These are phyloP conservation scores for Haplochromis vanheusdeni DNA, from an alignment of 2,113 vertebrate species.

Conservation along the genomic window DNA sequence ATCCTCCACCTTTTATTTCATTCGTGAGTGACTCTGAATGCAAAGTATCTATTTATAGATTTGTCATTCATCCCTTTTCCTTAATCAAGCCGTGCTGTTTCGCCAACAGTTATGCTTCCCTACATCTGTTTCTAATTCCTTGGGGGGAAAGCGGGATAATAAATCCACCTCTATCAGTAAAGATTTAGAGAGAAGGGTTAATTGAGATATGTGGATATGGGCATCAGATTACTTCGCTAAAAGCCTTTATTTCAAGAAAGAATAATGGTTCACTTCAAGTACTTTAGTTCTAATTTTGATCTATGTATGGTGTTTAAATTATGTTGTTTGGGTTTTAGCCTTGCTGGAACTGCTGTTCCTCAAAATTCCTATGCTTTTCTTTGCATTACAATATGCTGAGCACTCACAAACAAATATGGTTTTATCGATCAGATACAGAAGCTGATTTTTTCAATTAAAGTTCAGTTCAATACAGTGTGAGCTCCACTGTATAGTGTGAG, in stretches of 20 bases:
- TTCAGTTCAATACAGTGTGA: background rate
- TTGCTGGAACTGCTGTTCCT: background rate
- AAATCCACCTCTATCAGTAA: slow-evolving; percentile 49
- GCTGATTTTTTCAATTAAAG: background rate
- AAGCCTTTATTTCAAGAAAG: slow-evolving; percentile 21
- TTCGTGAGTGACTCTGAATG: slow-evolving; percentile 21
- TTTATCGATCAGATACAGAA: background rate
- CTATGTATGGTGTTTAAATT: background rate
- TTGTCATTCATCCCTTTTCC: slow-evolving; percentile 22
- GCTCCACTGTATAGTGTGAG: background rate
- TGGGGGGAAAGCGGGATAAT: background rate
- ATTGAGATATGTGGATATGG: slow-evolving; percentile 34
- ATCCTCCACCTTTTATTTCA: slow-evolving; percentile 16
- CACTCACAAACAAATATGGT: background rate
- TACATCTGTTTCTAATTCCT: slow-evolving; percentile 65
- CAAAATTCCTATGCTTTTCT: background rate
- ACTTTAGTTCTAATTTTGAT: slow-evolving; percentile 9
- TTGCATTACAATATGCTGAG: background rate
- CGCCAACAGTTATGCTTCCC: slow-evolving; percentile 7
- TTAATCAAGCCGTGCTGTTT: slow-evolving; percentile 32
- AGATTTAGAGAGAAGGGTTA: slow-evolving; percentile 44
- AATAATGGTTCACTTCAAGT: slow-evolving; percentile 6
- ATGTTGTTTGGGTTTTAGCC: background rate
- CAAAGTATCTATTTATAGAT: slow-evolving; percentile 34
- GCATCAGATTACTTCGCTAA: slow-evolving; percentile 34